Percentiles rank a stretch among this genome's conserved stretches.
phyloP scores from a whole-genome alignment of 2,113 vertebrate species.

The Guaruba guarouba region DNA sequence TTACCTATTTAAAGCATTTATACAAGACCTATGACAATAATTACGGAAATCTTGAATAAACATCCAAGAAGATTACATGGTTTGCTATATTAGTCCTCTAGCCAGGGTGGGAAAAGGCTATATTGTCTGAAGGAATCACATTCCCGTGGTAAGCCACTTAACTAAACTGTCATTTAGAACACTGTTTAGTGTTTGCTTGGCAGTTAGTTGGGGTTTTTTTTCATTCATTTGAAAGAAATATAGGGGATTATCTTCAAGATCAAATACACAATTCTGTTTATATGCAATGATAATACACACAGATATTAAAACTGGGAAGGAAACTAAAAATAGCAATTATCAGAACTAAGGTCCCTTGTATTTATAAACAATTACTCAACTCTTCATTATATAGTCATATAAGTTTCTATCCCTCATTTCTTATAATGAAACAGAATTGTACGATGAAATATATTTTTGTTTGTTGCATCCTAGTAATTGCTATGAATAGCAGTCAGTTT shows the following conservation, averaged over 20 bases:
- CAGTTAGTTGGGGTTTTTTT: not conserved
- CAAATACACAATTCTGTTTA: not conserved
- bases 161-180: not conserved
- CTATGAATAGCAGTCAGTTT: not conserved
- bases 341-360: not conserved
- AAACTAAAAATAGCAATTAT: not conserved
- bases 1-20: slow-evolving; percentile 43
- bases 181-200: not conserved
- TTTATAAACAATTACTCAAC: not conserved
- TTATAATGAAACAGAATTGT: not conserved
- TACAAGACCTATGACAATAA: slow-evolving; percentile 18
- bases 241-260: not conserved
- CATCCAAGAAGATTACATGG: not conserved
- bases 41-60: slow-evolving; percentile 32
- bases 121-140: not conserved
- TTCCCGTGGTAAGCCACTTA: slow-evolving; percentile 40
- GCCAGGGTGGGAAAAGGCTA: not conserved
- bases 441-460: not conserved
- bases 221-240: not conserved
- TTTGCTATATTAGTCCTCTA: not conserved
- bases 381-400: not conserved
- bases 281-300: not conserved
- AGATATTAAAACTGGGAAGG: not conserved
- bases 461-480: not conserved
- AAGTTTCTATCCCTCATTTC: not conserved